These are phyloP conservation scores for Tragelaphus imberbis DNA, from an alignment of 2,113 vertebrate genomes.

Conservation along the genomic window DNA sequence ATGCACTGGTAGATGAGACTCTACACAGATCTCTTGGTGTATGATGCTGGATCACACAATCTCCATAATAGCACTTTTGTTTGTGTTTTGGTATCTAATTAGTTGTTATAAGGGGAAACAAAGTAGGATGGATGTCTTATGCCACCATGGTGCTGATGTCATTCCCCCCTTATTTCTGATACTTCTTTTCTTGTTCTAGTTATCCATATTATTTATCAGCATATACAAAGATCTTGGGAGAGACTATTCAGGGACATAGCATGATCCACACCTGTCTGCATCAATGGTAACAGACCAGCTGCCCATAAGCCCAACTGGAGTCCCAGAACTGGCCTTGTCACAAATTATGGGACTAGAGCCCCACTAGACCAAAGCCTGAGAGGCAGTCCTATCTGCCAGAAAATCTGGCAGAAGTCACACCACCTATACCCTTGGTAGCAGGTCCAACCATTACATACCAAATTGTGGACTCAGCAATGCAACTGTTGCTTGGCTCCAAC, in stretches of 20 bases:
- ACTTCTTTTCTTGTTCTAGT: not conserved
- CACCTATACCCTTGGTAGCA: not conserved
- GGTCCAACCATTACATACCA: not conserved
- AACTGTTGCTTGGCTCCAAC: not conserved
- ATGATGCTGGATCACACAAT: not conserved
- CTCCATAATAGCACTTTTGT: not conserved
- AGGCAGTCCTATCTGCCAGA: not conserved
- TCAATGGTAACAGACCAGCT: not conserved
- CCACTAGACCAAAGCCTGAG: not conserved
- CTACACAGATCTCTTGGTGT: not conserved
- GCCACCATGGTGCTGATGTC: not conserved
- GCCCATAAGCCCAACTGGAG: not conserved
- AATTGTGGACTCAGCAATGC: not conserved
- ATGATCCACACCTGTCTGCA: not conserved
- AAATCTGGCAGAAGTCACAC: not conserved
- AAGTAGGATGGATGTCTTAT: not conserved
- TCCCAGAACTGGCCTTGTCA: not conserved
- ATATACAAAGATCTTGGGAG: too few relatives aligned
- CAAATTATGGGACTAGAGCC: not conserved
- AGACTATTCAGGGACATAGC: not conserved
- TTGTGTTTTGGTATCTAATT: not conserved
- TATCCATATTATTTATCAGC: not conserved
- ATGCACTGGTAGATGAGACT: not conserved
- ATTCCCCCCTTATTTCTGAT: not conserved
- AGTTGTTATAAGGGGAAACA: not conserved